phyloP scores from a whole-genome alignment of 2,113 vertebrate species.

The Potamarius usumacintae region DNA sequence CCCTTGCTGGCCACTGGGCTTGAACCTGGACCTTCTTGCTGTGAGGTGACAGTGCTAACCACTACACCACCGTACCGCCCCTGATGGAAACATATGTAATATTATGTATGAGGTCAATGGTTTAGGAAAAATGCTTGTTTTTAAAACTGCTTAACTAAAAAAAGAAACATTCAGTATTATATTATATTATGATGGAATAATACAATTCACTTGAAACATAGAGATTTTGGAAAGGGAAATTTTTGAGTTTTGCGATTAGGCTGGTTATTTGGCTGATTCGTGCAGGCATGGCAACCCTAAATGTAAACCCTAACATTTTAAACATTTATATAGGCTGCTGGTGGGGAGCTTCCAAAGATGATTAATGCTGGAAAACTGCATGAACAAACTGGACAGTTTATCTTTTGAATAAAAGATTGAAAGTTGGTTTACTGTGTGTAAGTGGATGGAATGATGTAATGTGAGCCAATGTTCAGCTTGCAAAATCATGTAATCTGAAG shows the following conservation, averaged over 20 bases:
- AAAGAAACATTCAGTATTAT: background rate
- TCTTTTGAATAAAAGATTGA: background rate
- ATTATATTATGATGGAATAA: background rate
- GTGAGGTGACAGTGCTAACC: too few species aligned
- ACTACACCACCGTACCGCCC: too few species aligned
- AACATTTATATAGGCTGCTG: background rate
- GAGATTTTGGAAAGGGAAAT: background rate
- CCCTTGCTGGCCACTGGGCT: too few species aligned
- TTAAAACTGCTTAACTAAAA: background rate
- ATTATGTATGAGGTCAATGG: background rate
- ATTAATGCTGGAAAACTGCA: background rate
- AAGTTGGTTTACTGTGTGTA: background rate
- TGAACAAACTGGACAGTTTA: background rate
- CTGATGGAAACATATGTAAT: background rate
- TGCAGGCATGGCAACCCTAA: background rate
- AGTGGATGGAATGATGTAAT: background rate
- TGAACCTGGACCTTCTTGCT: too few species aligned
- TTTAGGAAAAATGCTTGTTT: background rate
- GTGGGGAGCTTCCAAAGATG: background rate
- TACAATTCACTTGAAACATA: background rate
- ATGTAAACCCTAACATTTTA: background rate
- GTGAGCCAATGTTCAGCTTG: conserved; percentile 19
- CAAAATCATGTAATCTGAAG: background rate
- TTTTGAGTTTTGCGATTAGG: background rate
- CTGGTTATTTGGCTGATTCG: background rate